A percentile compares a stretch with the other conserved stretches of the same genome.
phyloP scores from a whole-genome alignment of 2,888 invertebrate genomes.

The Octonoba sinensis region DNA sequence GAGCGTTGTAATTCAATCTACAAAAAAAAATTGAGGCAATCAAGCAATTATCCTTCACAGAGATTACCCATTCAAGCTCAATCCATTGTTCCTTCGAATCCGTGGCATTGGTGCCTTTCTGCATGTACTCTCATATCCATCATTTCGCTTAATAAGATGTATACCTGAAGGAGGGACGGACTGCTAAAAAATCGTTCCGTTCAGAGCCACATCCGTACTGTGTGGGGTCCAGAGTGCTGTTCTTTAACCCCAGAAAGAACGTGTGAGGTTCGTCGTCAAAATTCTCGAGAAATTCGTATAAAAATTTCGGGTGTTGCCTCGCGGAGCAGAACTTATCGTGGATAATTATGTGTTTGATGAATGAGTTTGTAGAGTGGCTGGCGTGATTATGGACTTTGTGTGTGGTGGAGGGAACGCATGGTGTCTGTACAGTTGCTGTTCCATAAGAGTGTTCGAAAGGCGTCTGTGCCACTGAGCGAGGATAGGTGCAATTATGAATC shows the following conservation, averaged over 20 bases:
- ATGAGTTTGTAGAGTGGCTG: slow-evolving; percentile 3
- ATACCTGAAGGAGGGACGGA: too few species aligned
- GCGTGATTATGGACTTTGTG: slow-evolving; percentile 27
- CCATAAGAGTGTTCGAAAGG: neutral
- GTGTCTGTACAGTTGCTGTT: slow-evolving; percentile 4
- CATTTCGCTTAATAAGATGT: too few species aligned
- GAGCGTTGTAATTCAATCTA: too few species aligned
- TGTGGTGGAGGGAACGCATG: slow-evolving; percentile 25
- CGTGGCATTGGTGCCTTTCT: too few species aligned
- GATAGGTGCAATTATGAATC: slow-evolving; percentile 3
- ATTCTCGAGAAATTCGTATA: slow-evolving; percentile 48
- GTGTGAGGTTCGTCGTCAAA: slow-evolving; percentile 57
- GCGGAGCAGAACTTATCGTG: slow-evolving; percentile 31
- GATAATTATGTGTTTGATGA: slow-evolving; percentile 42
- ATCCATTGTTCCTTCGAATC: too few species aligned
- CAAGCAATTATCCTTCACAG: too few species aligned
- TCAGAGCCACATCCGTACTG: neutral
- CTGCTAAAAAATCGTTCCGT: too few species aligned
- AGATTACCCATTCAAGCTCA: too few species aligned
- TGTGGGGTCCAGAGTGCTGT: slow-evolving; percentile 6
- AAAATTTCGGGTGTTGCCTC: slow-evolving; percentile 50
- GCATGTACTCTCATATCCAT: too few species aligned
- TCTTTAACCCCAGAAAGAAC: slow-evolving; percentile 2
- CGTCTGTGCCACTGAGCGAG: too few species aligned
- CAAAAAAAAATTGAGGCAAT: too few species aligned